Conservation (phyloP, 2,888 invertebrate species). For the Ophion ellenae region DNA sequence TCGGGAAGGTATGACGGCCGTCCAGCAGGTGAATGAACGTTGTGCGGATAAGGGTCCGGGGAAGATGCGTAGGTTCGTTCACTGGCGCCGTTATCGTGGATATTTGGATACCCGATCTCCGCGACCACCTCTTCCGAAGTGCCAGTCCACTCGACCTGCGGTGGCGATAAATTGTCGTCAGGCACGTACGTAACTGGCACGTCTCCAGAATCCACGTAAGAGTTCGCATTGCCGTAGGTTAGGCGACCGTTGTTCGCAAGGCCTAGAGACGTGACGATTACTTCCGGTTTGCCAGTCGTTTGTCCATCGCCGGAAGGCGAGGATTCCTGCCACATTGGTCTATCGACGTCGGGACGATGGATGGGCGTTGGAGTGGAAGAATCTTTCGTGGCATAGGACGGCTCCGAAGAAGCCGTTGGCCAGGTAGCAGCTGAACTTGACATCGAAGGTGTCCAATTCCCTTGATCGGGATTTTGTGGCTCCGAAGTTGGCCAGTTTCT, state of each 20-base stretch:
- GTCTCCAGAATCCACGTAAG: constrained; percentile 20
- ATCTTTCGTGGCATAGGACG: constrained; percentile 29
- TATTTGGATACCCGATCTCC: constrained; percentile 46
- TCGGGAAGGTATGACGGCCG: constrained; percentile 1
- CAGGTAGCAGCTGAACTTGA: constrained; percentile 14
- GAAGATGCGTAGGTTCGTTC: constrained; percentile 14
- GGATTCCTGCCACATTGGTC: constrained; percentile 11
- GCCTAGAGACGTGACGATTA: constrained; percentile 19
- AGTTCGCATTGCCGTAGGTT: constrained; percentile 1
- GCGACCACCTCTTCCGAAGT: constrained; percentile 44
- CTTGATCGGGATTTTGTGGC: constrained; percentile 7
- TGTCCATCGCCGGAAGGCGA: not conserved
- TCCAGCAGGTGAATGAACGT: constrained; percentile 14
- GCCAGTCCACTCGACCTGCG: constrained; percentile 41
- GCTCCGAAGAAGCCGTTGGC: constrained; percentile 17
- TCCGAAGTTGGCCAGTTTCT: constrained; percentile 32
- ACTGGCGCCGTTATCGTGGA: not conserved
- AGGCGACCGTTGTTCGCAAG: not conserved
- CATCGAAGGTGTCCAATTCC: constrained; percentile 26
- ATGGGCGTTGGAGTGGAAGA: not conserved
- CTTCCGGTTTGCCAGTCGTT: constrained; percentile 1
- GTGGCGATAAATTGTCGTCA: constrained; percentile 10
- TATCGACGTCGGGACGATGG: constrained; percentile 10
- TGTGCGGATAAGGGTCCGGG: constrained; percentile 3
- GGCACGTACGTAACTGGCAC: constrained; percentile 18